Evolutionary conservation across 2,888 invertebrate species (phyloP).

Genomic region (Criorhina ranunculi): DNA sequence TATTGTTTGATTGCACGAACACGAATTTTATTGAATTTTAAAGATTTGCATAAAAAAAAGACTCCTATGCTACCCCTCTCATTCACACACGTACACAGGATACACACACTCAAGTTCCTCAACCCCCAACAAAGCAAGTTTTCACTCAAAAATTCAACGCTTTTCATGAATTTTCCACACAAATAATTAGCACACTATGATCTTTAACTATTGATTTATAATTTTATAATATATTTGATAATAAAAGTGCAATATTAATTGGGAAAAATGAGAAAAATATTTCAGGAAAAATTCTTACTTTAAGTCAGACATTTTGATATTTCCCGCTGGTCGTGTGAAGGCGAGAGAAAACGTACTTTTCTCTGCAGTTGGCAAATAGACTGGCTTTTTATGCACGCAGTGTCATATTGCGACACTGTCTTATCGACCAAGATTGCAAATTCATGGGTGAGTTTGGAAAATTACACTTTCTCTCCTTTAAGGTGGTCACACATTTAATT

Average conservation of each 20-base stretch:
- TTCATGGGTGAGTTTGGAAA: background rate
- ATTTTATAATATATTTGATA: constrained; percentile 45
- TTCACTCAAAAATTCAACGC: constrained; percentile 28
- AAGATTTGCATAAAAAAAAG: constrained; percentile 4
- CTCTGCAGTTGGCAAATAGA: constrained; percentile 7
- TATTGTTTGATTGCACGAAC: constrained; percentile 9
- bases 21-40: constrained; percentile 11
- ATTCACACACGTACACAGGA: constrained; percentile 31
- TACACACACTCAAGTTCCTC: constrained; percentile 26
- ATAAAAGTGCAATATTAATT: constrained; percentile 10
- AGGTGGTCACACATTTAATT: too few species aligned
- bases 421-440: constrained; percentile 10
- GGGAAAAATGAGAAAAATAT: constrained; percentile 48
- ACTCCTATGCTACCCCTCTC: constrained; percentile 31
- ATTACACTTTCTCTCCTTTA: background rate
- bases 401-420: constrained; percentile 16
- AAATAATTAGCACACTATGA: constrained; percentile 32
- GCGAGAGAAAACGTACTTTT: constrained; percentile 40
- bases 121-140: constrained; percentile 65
- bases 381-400: constrained; percentile 5
- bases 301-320: constrained; percentile 83
- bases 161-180: constrained; percentile 1
- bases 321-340: constrained; percentile 41
- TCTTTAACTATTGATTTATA: constrained; percentile 23
- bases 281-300: constrained; percentile 80